A percentile compares a stretch with the other conserved stretches of the same genome.
phyloP scores from a whole-genome alignment of 1,140 invertebrate genomes.

The Semibalanus balanoides region DNA sequence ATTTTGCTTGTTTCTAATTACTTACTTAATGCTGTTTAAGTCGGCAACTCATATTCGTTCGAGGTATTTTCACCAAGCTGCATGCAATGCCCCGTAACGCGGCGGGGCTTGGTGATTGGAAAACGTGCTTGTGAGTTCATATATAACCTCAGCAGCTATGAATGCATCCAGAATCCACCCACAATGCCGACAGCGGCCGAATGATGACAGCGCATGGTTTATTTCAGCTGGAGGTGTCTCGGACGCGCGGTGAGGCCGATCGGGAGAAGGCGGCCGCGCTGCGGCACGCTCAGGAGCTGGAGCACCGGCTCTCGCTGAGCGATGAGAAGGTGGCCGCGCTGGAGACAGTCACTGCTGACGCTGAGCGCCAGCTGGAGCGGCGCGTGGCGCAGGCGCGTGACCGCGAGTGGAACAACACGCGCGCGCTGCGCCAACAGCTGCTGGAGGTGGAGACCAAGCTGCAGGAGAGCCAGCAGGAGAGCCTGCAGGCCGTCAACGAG shows the following conservation, averaged over 20 bases:
- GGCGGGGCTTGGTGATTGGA: no score
- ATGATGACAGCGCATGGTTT: no score
- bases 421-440: not conserved
- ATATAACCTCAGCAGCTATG: no score
- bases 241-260: not conserved
- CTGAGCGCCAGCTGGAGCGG: not conserved
- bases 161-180: no score
- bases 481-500: not conserved
- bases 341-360: not conserved
- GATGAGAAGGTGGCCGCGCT: not conserved
- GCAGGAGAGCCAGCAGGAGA: not conserved
- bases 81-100: no score
- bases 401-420: not conserved
- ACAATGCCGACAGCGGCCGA: no score
- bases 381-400: not conserved
- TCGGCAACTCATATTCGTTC: no score
- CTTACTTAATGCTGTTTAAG: no score
- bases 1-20: no score
- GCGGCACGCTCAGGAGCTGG: not conserved
- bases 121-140: no score
- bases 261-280: not conserved
- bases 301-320: not conserved
- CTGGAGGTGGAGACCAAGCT: not conserved
- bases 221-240: not conserved
- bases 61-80: no score